Evolutionary conservation across 1,140 invertebrate species (phyloP).

Genomic region (Eubasilissa regina): DNA sequence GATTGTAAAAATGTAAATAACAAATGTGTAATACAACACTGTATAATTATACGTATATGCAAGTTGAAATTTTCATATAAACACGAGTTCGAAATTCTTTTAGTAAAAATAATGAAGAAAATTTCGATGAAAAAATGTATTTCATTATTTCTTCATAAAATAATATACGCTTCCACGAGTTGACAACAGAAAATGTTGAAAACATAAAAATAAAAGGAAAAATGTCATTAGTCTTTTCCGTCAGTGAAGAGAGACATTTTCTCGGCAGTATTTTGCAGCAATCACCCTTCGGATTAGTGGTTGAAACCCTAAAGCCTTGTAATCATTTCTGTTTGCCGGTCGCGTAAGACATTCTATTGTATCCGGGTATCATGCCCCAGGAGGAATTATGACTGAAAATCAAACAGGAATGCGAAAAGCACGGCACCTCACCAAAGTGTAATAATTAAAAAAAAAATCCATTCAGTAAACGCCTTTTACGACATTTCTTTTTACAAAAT

Average conservation of each 20-base stretch:
- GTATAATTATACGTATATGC: too few relatives aligned
- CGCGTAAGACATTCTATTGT: constrained; percentile 2
- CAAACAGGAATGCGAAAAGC: neutral
- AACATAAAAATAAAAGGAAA: constrained; percentile 35
- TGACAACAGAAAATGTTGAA: neutral
- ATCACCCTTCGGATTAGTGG: constrained; percentile 46
- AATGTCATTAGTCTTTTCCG: constrained; percentile 35
- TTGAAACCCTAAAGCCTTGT: constrained; percentile 50
- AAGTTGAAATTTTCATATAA: too few relatives aligned
- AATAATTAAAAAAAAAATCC: neutral
- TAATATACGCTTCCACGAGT: neutral
- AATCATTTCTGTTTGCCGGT: constrained; percentile 54
- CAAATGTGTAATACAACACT: too few relatives aligned
- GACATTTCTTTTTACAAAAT: neutral
- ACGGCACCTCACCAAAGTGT: neutral
- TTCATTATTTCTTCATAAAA: constrained; percentile 12
- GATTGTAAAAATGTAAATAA: too few relatives aligned
- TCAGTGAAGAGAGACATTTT: constrained; percentile 20
- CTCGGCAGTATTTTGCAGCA: constrained; percentile 43
- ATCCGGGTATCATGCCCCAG: neutral
- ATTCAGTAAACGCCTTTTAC: neutral
- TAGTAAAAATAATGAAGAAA: too few relatives aligned
- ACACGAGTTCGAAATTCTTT: too few relatives aligned
- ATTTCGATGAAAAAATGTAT: too few relatives aligned
- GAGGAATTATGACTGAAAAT: constrained; percentile 9